Evolutionary conservation across 1,140 invertebrate genomes (phyloP), one percentile per base, ranked within the genome.

Genomic region (Venustaconcha ellipsiformis): DNA sequence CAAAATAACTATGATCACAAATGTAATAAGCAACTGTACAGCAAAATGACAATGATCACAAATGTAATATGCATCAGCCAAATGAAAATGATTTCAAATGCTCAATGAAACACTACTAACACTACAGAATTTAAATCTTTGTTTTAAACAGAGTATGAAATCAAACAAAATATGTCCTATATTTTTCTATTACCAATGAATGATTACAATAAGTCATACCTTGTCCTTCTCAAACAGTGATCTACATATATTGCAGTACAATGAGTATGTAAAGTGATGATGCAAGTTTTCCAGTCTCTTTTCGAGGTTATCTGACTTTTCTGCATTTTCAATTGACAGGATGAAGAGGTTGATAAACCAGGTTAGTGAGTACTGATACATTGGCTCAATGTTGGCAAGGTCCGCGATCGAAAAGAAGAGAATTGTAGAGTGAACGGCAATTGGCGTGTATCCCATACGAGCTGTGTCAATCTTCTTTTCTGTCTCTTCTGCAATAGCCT

Each of bases 161-260:
- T 48, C 6, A 48, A 48, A 48, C 37, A 48, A 11, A 48, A 48
- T 48, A 48, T 48, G 11, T 48, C 37, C 6, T 11, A 48, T 48
- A 11, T 48, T 48, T 48, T 48, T 48, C 37, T 48, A 48, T 11
- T 48, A 11, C 37, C 37, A 48, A 48, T 30, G 18, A 37, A 55
- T 14, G 20, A 23, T 18, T n/a, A 48, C 20, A 56, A 20, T 14
- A 59, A 69, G 55, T 20, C 84, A 66, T 72, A 90, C 86, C 84
- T 91, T 98, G 88, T 99, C 95, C 92, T 97, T 97, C 91, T 99
- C 97, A 91, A 99, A 98, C 14, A 99, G 91, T 79, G 96, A 98
- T 83, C 96, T 92, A 87, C 96, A 98, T 81, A 99, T 95, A 85
- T 97, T 98, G 48, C 94, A 92, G 87, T 98, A 99, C 0, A 99